Base-by-base conservation (phyloP, 2,888 invertebrate genomes). In the Cabera pusaria region DNA sequence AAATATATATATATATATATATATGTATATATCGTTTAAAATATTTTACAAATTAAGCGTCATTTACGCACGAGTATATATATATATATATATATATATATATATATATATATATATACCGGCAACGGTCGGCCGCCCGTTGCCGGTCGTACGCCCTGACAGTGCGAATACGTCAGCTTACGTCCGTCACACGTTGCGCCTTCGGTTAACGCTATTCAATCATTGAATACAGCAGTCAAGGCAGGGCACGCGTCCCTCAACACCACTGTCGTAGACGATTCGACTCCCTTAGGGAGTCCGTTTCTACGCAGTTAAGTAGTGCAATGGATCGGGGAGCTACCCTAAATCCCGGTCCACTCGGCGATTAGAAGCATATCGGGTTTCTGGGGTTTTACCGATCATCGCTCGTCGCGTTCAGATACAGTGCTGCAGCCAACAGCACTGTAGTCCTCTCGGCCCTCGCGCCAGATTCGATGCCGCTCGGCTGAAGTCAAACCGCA, bases 271-370 rank as follows among this genome's bases (percentile, higher is more conserved):
- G 76, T 75, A 77, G 75, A 74, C 63, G 9, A 56, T 56, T 66
- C 64, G 75, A 76, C 75, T 74, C 65, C 52, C 63, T 64, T 70
- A n/a, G 64, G 72, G 72, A 63, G 78, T 79, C 77, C 77, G 60
- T 72, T 77, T 73, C 79, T 77, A 78, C 76, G 49, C 73, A 75
- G 80, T 61, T 7, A 53, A 49, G 64, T 66, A 72, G 73, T 71
- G 32, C 44, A 45, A n/a, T 22, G 56, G 67, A 62, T 57, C 59
- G 61, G 65, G 68, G 52, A 52, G 56, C 76, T 73, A 61, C 53
- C 4, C 52, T 60, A 56, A 64, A 26, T 64, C 64, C 57, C 43
- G 45, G 40, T 47, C 47, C 5, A 8, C 3, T 43, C 45, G 44
- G 51, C 33, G 38, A 36, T 14, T 49, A n/a, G 40, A 44, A 44